Evolutionary conservation across 2,797 vertebrate species (phyloP), one percentile per base, ranked within the genome.

Genomic region (Enteromius mattozi): DNA sequence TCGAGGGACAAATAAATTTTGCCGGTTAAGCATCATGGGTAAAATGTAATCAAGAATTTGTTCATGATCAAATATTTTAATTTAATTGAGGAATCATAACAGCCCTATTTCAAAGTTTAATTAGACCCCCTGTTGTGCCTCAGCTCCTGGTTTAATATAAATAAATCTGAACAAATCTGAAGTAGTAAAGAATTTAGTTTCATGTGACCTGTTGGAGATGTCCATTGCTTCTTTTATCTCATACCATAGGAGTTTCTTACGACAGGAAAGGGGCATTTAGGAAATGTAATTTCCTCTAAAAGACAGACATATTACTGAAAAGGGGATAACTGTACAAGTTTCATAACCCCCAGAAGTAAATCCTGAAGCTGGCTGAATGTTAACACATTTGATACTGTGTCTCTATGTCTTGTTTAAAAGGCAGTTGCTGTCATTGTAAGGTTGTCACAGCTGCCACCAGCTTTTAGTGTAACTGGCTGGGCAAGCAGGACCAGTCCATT

Each of bases 271-370:
- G 4, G 37, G 21, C 19, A n/a, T 81, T 59, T 16, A 33, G 68
- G n/a, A 81, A 71, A 71, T 71, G 40, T 65, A 49, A 70, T 74
- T 72, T 45, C 51, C 54, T 81, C 35, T 65, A 2, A 47, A n/a
- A 71, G n/a, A 24, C 40, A 13, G 71, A 35, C 24, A 72, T 59
- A 35, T 71, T 61, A 61, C 49, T 71, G 24, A 56, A 47, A 82
- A 47, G 27, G 1, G 65, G 19, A 3, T n/a, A 72, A 81, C 7
- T 5, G 3, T 33, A 42, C 4, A 35, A 10, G 12, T 63, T 82
- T 65, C 21, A 66, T 82, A 19, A 45, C 1, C 14, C 27, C 19
- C 24, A 74, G 54, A 74, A 63, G 40, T 63, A 47, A 71, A 45
- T 21, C 37, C 6, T 59, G 51, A 71, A 71, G n/a, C 19, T 51